phyloP scores from a whole-genome alignment of 2,113 vertebrate genomes.

The Oryzias celebensis region DNA sequence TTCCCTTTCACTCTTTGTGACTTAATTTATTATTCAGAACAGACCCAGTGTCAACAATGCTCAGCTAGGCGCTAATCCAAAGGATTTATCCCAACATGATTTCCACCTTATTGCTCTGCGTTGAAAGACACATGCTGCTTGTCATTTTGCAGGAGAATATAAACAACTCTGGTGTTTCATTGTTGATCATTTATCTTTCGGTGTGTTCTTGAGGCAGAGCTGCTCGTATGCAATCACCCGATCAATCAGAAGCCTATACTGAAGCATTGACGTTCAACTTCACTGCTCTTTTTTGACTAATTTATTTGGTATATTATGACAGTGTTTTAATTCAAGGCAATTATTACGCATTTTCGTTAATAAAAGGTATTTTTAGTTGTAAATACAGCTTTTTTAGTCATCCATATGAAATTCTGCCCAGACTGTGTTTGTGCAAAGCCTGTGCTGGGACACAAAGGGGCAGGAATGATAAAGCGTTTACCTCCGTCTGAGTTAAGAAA shows the following conservation, averaged over 20 bases:
- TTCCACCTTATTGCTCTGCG: conserved; percentile 53
- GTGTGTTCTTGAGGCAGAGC: conserved; percentile 22
- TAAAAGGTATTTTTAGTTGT: conserved; percentile 11
- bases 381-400: conserved; percentile 12
- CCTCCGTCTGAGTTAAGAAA: conserved; percentile 45
- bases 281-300: conserved; percentile 2
- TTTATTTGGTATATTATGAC: conserved; percentile 1
- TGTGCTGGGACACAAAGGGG: conserved; percentile 30
- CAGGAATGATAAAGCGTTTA: conserved; percentile 59
- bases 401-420: conserved; percentile 27
- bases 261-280: conserved; percentile 22
- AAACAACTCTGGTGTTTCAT: conserved; percentile 39
- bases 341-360: conserved; percentile 9
- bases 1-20: conserved; percentile 1
- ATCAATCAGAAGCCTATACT: conserved; percentile 11
- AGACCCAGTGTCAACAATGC: conserved; percentile 18
- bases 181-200: conserved; percentile 43
- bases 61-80: conserved; percentile 50
- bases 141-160: conserved; percentile 40
- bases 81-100: conserved; percentile 50
- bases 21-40: conserved; percentile 34
- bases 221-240: neutral
- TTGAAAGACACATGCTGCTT: conserved; percentile 32
- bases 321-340: conserved; percentile 12
- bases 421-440: conserved; percentile 36